Conservation (phyloP, 2,888 invertebrate genomes). For the Andrena flavipes region DNA sequence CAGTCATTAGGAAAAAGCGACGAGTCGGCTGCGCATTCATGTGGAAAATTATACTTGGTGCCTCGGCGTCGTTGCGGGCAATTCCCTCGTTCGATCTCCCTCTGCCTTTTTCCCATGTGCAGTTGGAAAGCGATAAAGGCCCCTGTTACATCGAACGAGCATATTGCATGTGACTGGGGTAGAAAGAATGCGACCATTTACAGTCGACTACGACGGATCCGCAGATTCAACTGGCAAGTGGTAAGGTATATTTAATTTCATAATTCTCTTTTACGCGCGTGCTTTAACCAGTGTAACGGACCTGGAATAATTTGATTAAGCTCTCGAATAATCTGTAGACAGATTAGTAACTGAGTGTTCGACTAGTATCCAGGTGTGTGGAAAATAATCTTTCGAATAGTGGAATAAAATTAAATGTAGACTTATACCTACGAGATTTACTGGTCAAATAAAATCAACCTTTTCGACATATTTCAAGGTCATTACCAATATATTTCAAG, state of each 20-base stretch:
- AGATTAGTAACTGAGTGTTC: too few relatives aligned
- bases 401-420: too few relatives aligned
- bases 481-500: too few relatives aligned
- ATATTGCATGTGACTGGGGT: slow-evolving; percentile 2
- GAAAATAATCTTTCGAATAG: too few relatives aligned
- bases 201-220: background rate
- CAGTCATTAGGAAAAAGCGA: slow-evolving; percentile 63
- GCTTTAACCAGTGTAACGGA: background rate
- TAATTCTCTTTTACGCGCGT: background rate
- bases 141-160: background rate
- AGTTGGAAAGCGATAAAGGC: slow-evolving; percentile 24
- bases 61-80: slow-evolving; percentile 24
- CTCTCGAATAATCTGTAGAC: background rate
- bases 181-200: background rate
- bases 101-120: background rate
- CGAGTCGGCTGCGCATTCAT: slow-evolving; percentile 55
- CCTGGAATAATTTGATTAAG: background rate
- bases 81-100: slow-evolving; percentile 11
- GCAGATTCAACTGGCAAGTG: background rate
- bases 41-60: slow-evolving; percentile 59
- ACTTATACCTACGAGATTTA: too few relatives aligned
- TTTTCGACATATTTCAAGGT: too few relatives aligned
- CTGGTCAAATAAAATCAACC: too few relatives aligned
- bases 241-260: background rate
- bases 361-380: too few relatives aligned